Evolutionary conservation across 2,797 vertebrate species (phyloP).

Genomic region (Myripristis murdjan): DNA sequence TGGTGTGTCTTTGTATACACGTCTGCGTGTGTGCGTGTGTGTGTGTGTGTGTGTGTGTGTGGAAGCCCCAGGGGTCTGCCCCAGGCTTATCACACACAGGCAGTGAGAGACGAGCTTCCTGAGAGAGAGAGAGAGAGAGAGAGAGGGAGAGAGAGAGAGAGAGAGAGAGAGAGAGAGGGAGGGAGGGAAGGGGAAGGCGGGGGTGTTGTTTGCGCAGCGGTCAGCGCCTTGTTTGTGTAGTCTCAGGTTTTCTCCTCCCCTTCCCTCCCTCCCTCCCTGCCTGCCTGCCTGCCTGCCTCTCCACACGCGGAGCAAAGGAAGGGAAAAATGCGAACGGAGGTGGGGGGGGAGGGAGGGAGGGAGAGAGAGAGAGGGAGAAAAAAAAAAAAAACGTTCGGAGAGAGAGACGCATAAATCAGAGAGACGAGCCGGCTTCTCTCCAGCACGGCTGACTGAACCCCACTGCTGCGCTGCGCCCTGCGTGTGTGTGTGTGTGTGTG

Average conservation of each 20-base stretch:
- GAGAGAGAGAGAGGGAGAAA: constrained; percentile 4
- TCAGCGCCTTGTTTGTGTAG: constrained; percentile 85
- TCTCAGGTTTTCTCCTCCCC: constrained; percentile 81
- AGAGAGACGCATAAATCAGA: constrained; percentile 85
- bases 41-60: constrained; percentile 47
- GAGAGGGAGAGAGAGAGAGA: constrained; percentile 31
- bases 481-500: constrained; percentile 32
- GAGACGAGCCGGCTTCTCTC: constrained; percentile 83
- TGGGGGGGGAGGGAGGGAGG: constrained; percentile 29
- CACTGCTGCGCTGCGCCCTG: constrained; percentile 73
- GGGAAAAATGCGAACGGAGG: constrained; percentile 65
- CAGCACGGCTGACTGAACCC: constrained; percentile 84
- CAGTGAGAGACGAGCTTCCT: constrained; percentile 86
- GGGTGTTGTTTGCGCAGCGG: constrained; percentile 82
- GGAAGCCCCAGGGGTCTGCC: constrained; percentile 83
- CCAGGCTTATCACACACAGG: constrained; percentile 87
- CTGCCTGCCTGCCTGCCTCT: constrained; percentile 50
- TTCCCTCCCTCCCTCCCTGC: constrained; percentile 38
- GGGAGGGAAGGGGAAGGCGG: constrained; percentile 44
- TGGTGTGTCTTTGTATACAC: constrained; percentile 59
- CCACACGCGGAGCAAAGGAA: constrained; percentile 74
- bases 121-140: constrained; percentile 73
- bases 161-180: constrained; percentile 29
- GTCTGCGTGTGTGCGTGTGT: constrained; percentile 41
- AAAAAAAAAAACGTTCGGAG: constrained; percentile 75